These are phyloP conservation scores for Nanorana parkeri DNA, from an alignment of 2,113 vertebrate species.

Conservation along the genomic window DNA sequence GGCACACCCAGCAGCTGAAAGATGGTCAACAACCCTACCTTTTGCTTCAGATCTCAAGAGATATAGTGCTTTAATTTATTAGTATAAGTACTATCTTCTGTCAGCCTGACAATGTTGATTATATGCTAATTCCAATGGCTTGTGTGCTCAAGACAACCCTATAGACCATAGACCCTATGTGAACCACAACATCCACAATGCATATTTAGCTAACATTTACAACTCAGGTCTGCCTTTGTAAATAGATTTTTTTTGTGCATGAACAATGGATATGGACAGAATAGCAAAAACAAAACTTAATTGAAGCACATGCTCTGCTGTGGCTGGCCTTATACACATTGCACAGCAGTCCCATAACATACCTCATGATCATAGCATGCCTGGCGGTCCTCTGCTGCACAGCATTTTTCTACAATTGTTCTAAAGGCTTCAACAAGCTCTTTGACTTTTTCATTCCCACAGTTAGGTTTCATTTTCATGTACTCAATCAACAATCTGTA, in stretches of 20 bases:
- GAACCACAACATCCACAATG: no score
- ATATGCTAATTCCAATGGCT: no score
- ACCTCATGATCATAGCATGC: conserved; percentile 66
- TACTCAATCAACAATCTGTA: conserved; percentile 67
- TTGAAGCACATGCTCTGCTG: not conserved
- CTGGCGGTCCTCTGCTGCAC: not conserved
- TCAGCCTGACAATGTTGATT: no score
- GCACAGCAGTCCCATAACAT: not conserved
- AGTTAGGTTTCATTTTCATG: conserved; percentile 63
- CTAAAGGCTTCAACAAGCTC: conserved; percentile 49
- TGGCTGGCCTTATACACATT: not conserved
- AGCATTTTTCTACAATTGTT: conserved; percentile 59
- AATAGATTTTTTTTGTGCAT: no score
- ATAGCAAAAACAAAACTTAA: not conserved
- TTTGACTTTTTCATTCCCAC: conserved; percentile 44
- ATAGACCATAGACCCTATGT: no score
- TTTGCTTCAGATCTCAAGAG: no score
- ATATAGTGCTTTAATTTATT: no score
- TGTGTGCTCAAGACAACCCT: no score
- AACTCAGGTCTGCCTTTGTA: not conserved
- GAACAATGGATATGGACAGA: not conserved
- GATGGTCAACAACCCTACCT: no score
- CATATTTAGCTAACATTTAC: not conserved
- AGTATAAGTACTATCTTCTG: no score
- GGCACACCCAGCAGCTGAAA: no score